Evolutionary conservation across 2,113 vertebrate genomes (phyloP).

Genomic region (Xenopus borealis): DNA sequence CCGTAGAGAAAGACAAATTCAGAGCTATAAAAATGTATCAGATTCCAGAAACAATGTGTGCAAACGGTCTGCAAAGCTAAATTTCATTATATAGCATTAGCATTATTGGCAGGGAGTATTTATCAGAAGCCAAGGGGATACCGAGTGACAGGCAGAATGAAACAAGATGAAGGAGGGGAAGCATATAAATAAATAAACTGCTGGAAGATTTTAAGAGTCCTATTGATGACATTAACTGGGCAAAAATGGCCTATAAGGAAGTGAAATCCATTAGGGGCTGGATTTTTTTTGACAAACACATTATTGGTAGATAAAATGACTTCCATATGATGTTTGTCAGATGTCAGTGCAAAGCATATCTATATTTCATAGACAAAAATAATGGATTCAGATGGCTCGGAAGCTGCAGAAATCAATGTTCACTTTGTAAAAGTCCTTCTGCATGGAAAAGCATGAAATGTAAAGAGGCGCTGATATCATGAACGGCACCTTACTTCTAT

Average conservation of each 20-base stretch:
- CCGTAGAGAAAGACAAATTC: too few relatives aligned
- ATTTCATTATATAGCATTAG: not conserved
- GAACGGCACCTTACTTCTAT: conserved; percentile 10
- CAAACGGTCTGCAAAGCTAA: too few relatives aligned
- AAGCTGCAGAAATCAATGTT: conserved; percentile 74
- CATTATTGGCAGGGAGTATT: not conserved
- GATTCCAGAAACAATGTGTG: too few relatives aligned
- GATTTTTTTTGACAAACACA: conserved; percentile 77
- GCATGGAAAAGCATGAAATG: conserved; percentile 64
- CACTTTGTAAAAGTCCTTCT: conserved; percentile 56
- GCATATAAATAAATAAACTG: conserved; percentile 46
- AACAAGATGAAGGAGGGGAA: conserved; percentile 25
- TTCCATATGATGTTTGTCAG: conserved; percentile 85
- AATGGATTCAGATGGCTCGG: conserved; percentile 75
- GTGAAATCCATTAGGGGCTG: conserved; percentile 72
- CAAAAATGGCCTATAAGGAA: conserved; percentile 53
- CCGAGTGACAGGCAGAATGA: conserved; percentile 56
- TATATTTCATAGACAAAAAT: conserved; percentile 82
- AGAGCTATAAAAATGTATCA: too few relatives aligned
- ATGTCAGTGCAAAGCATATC: conserved; percentile 75
- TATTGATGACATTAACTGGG: conserved; percentile 68
- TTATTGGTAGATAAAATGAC: conserved; percentile 80
- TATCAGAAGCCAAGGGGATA: conserved; percentile 14
- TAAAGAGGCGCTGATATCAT: conserved; percentile 42
- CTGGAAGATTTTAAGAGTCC: conserved; percentile 53